These are phyloP conservation scores for Ophion ellenae DNA, from an alignment of 2,888 invertebrate genomes.

Conservation along the genomic window DNA sequence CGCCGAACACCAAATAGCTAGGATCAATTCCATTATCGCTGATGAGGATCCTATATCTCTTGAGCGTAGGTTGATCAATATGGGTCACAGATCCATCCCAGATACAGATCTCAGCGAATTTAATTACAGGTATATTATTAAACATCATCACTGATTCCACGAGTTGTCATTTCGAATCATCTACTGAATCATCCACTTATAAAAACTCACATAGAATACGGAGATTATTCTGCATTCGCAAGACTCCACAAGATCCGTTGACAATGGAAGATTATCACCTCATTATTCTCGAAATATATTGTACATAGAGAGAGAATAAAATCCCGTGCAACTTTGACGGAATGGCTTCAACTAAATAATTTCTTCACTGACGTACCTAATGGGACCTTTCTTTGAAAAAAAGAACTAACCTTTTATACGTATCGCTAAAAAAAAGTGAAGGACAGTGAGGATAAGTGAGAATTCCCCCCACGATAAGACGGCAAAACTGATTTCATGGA, in stretches of 20 bases:
- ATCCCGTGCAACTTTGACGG: background rate
- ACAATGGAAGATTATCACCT: background rate
- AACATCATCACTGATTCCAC: background rate
- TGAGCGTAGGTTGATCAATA: slow-evolving; percentile 3
- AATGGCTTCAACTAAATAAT: background rate
- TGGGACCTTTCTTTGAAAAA: too few species aligned
- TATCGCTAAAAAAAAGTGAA: too few species aligned
- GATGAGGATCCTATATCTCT: slow-evolving; percentile 25
- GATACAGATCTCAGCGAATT: slow-evolving; percentile 10
- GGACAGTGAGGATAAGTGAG: too few species aligned
- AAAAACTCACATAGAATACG: background rate
- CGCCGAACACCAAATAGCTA: slow-evolving; percentile 15
- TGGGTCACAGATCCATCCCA: too few species aligned
- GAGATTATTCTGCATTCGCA: background rate
- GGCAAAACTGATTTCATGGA: too few species aligned
- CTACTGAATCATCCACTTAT: background rate
- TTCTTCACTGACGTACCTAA: too few species aligned
- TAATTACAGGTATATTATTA: slow-evolving; percentile 6
- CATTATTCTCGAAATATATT: background rate
- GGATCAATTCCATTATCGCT: slow-evolving; percentile 33
- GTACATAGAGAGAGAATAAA: background rate
- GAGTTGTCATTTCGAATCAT: slow-evolving; percentile 2
- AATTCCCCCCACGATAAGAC: too few species aligned
- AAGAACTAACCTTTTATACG: too few species aligned
- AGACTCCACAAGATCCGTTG: background rate